Percentiles rank a stretch among this genome's conserved stretches.
These are phyloP conservation scores for Linnaemya vulpina DNA, from an alignment of 2,888 invertebrate species.

Conservation along the genomic window DNA sequence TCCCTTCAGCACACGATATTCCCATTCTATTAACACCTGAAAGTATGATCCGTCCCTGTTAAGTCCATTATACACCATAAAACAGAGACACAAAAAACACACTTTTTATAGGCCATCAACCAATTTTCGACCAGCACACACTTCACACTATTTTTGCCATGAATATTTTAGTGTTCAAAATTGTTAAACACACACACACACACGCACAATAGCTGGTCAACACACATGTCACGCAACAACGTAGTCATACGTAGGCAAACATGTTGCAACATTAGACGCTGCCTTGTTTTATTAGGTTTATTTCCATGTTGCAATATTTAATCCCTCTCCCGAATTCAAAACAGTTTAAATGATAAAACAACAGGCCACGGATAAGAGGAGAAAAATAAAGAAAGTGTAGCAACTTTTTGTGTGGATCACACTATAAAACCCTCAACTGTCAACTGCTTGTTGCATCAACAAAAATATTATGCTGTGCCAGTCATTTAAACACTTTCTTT, in stretches of 20 bases:
- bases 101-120: slow-evolving; percentile 80
- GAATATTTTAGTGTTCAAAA: slow-evolving; percentile 42
- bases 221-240: slow-evolving; percentile 11
- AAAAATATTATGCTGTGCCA: slow-evolving; percentile 46
- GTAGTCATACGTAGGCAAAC: background rate
- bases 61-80: slow-evolving; percentile 71
- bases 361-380: background rate
- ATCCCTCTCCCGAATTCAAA: background rate
- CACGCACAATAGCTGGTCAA: slow-evolving; percentile 29
- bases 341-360: slow-evolving; percentile 33
- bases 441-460: slow-evolving; percentile 67
- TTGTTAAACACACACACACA: slow-evolving; percentile 39
- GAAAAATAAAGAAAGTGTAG: slow-evolving; percentile 22
- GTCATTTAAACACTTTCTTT: slow-evolving; percentile 58
- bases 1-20: no score
- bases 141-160: slow-evolving; percentile 32
- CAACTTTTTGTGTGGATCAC: slow-evolving; percentile 41
- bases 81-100: slow-evolving; percentile 52
- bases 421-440: slow-evolving; percentile 61
- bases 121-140: slow-evolving; percentile 79
- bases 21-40: background rate
- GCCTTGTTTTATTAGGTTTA: slow-evolving; percentile 68
- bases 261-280: slow-evolving; percentile 59
- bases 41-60: slow-evolving; percentile 21
- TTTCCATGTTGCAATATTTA: slow-evolving; percentile 56